Evolutionary conservation across 2,888 invertebrate species (phyloP).

Genomic region (Drosophila quinaria): DNA sequence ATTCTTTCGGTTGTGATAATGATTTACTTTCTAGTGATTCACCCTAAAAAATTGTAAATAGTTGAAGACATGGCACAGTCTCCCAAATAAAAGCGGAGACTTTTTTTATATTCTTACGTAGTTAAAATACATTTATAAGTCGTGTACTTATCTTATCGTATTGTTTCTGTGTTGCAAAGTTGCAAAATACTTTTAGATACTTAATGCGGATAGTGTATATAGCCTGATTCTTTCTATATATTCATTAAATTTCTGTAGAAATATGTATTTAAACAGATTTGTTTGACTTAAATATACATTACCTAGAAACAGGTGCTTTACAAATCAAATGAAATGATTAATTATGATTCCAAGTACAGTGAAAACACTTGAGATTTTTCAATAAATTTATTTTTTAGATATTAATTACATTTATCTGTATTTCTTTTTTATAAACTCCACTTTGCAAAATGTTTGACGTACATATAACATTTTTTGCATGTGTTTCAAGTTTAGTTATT

Average conservation of each 20-base stretch:
- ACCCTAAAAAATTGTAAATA: slow-evolving; percentile 25
- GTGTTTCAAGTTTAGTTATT: slow-evolving; percentile 28
- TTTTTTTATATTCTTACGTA: slow-evolving; percentile 7
- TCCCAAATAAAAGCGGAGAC: not conserved
- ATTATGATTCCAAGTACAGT: slow-evolving; percentile 17
- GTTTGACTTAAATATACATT: slow-evolving; percentile 18
- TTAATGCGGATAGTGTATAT: slow-evolving; percentile 23
- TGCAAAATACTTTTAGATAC: slow-evolving; percentile 20
- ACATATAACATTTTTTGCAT: slow-evolving; percentile 7
- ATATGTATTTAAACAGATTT: slow-evolving; percentile 10
- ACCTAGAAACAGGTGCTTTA: slow-evolving; percentile 12
- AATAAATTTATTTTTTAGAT: slow-evolving; percentile 17
- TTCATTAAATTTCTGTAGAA: slow-evolving; percentile 8
- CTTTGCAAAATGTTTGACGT: not conserved
- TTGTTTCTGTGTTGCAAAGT: slow-evolving; percentile 36
- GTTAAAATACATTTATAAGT: slow-evolving; percentile 35
- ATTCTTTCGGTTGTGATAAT: slow-evolving; percentile 68
- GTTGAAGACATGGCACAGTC: slow-evolving; percentile 2
- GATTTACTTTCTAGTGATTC: slow-evolving; percentile 47
- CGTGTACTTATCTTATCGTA: slow-evolving; percentile 56
- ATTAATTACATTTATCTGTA: not conserved
- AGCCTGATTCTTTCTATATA: not conserved
- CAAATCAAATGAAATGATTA: slow-evolving; percentile 4
- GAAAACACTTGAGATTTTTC: not conserved
- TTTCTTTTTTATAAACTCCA: not conserved